Percentiles rank a stretch among this genome's conserved stretches.
Evolutionary conservation across 2,113 vertebrate genomes (phyloP).

Genomic region (Nanorana parkeri): DNA sequence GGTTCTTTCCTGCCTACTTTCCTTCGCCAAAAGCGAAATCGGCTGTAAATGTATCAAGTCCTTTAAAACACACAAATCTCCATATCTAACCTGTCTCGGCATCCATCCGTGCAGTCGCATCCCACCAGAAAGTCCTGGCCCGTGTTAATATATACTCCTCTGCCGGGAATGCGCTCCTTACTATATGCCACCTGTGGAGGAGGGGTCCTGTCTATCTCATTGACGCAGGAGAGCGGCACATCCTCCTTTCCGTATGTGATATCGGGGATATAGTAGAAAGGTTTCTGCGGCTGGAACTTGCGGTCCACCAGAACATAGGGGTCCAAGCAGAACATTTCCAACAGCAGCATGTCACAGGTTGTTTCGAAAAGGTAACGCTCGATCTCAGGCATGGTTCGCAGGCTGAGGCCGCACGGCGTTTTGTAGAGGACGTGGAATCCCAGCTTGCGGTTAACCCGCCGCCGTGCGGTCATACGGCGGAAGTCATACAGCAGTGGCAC

Average conservation of each 20-base stretch:
- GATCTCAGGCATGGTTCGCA: conserved; percentile 94
- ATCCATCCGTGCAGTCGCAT: conserved; percentile 94
- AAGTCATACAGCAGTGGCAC: conserved; percentile 93
- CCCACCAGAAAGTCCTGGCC: conserved; percentile 91
- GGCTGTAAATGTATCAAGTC: no score
- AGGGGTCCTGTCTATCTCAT: conserved; percentile 90
- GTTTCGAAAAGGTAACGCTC: conserved; percentile 94
- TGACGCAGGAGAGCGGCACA: conserved; percentile 93
- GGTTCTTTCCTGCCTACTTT: no score
- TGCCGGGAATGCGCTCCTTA: conserved; percentile 93
- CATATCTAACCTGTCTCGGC: conserved; percentile 89
- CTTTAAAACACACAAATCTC: no score
- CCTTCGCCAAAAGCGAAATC: no score
- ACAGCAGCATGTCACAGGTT: conserved; percentile 88
- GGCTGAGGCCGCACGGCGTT: conserved; percentile 90
- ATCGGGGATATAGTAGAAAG: conserved; percentile 92
- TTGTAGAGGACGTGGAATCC: conserved; percentile 98
- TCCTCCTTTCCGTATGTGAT: conserved; percentile 92
- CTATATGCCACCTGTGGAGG: conserved; percentile 94
- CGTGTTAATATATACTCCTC: conserved; percentile 95
- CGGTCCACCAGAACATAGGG: conserved; percentile 95
- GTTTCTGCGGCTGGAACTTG: conserved; percentile 91
- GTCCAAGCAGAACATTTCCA: conserved; percentile 98
- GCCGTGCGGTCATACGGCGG: conserved; percentile 91
- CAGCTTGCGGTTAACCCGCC: conserved; percentile 95